These are phyloP conservation scores for Rhagophthalmus giganteus DNA, from an alignment of 2,888 invertebrate species.

Conservation along the genomic window DNA sequence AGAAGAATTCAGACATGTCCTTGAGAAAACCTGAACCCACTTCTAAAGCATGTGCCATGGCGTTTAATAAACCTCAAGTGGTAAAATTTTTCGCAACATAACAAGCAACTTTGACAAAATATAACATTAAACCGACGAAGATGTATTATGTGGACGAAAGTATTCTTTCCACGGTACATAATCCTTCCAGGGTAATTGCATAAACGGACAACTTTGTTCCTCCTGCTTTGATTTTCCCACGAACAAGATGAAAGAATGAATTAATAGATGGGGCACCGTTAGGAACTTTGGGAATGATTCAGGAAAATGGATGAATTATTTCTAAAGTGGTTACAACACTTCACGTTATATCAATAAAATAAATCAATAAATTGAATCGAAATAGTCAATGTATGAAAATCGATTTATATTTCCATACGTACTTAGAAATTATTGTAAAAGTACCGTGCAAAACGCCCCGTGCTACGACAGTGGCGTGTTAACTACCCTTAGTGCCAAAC, in stretches of 20 bases:
- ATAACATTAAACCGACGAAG: neutral
- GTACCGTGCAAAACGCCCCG: too few species aligned
- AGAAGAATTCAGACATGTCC: neutral
- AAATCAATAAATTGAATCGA: too few species aligned
- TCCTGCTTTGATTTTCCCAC: neutral
- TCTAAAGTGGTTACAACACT: too few species aligned
- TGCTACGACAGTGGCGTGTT: too few species aligned
- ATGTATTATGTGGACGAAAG: neutral
- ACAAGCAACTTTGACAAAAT: neutral
- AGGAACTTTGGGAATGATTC: neutral
- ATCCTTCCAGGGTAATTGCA: conserved; percentile 1
- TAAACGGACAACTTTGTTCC: neutral
- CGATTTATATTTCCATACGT: too few species aligned
- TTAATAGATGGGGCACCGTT: neutral
- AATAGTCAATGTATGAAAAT: too few species aligned
- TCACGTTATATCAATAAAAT: too few species aligned
- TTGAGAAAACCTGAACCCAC: neutral
- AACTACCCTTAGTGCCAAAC: too few species aligned
- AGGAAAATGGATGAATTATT: neutral
- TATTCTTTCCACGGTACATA: neutral
- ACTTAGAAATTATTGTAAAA: too few species aligned
- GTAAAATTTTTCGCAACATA: neutral
- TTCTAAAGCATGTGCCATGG: neutral
- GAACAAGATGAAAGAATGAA: neutral
- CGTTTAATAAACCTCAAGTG: neutral